These are phyloP conservation scores for Meteorus colon DNA, from an alignment of 2,888 invertebrate species.

Conservation along the genomic window DNA sequence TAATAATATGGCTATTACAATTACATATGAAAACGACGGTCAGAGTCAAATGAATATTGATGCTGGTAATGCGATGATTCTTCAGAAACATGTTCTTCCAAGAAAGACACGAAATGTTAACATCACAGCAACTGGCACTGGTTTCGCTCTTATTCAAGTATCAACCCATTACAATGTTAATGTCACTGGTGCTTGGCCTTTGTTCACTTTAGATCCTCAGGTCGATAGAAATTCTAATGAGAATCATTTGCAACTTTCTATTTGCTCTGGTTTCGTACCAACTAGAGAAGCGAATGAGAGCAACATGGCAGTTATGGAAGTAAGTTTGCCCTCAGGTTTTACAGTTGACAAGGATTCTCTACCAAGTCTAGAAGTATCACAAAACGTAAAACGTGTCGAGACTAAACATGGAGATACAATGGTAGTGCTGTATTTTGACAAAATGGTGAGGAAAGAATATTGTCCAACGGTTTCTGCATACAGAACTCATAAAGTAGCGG, in stretches of 20 bases:
- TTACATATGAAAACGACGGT: slow-evolving; percentile 75
- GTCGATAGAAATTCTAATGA: slow-evolving; percentile 87
- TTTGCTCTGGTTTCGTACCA: slow-evolving; percentile 85
- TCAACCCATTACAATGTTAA: slow-evolving; percentile 88
- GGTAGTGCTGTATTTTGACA: slow-evolving; percentile 84
- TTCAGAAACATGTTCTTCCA: slow-evolving; percentile 83
- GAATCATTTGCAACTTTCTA: slow-evolving; percentile 85
- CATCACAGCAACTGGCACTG: slow-evolving; percentile 86
- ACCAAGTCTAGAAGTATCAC: slow-evolving; percentile 77
- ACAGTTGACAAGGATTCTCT: slow-evolving; percentile 85
- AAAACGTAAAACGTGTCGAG: slow-evolving; percentile 80
- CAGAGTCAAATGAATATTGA: slow-evolving; percentile 81
- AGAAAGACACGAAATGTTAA: slow-evolving; percentile 79
- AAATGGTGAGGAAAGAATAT: slow-evolving; percentile 78
- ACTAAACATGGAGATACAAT: slow-evolving; percentile 80
- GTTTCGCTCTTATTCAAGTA: slow-evolving; percentile 85
- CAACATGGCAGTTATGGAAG: slow-evolving; percentile 94
- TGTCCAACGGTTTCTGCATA: slow-evolving; percentile 91
- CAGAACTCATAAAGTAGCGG: slow-evolving; percentile 87
- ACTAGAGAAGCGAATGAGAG: slow-evolving; percentile 81
- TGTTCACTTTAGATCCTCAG: slow-evolving; percentile 89
- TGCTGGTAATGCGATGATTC: slow-evolving; percentile 85
- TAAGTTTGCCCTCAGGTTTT: slow-evolving; percentile 93
- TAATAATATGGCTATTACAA: slow-evolving; percentile 76
- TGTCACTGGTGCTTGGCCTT: slow-evolving; percentile 90